Evolutionary conservation across 2,113 vertebrate species (phyloP).

Genomic region (Alligator mississippiensis): DNA sequence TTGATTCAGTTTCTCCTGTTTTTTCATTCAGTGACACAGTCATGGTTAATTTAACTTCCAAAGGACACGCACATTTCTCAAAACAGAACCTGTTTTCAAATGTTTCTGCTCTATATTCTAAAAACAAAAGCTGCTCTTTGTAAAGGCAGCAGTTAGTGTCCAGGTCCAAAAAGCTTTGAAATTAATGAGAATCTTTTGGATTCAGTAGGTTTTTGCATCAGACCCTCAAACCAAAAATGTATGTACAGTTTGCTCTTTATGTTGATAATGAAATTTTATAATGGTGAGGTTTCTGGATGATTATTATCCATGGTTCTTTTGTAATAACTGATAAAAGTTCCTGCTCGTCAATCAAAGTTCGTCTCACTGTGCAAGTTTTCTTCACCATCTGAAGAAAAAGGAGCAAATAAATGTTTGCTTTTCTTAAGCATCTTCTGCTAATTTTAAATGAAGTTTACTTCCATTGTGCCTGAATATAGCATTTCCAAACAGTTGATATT

Average conservation of each 20-base stretch:
- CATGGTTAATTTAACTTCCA: constrained; percentile 51
- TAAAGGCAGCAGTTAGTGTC: not conserved
- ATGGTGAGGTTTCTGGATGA: not conserved
- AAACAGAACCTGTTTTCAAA: constrained; percentile 21
- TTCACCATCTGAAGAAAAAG: not conserved
- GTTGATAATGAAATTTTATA: not conserved
- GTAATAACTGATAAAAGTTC: not conserved
- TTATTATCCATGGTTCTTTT: not conserved
- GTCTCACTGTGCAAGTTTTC: not conserved
- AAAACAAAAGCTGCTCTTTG: constrained; percentile 60
- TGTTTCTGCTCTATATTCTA: constrained; percentile 71
- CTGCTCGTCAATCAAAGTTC: not conserved
- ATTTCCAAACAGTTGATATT: not conserved
- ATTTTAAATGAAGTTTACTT: not conserved
- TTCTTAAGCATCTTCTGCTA: not conserved
- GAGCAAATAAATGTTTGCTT: not conserved
- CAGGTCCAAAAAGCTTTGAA: not conserved
- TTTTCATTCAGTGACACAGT: constrained; percentile 25
- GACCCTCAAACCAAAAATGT: not conserved
- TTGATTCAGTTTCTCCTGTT: constrained; percentile 12
- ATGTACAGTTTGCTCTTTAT: not conserved
- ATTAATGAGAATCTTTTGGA: not conserved
- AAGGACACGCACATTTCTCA: constrained; percentile 10
- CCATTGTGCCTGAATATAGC: not conserved
- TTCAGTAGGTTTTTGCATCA: not conserved